Percentiles rank a stretch among this genome's conserved stretches.
phyloP scores from a whole-genome alignment of 2,888 invertebrate species.

The Chaetoderma sp. region DNA sequence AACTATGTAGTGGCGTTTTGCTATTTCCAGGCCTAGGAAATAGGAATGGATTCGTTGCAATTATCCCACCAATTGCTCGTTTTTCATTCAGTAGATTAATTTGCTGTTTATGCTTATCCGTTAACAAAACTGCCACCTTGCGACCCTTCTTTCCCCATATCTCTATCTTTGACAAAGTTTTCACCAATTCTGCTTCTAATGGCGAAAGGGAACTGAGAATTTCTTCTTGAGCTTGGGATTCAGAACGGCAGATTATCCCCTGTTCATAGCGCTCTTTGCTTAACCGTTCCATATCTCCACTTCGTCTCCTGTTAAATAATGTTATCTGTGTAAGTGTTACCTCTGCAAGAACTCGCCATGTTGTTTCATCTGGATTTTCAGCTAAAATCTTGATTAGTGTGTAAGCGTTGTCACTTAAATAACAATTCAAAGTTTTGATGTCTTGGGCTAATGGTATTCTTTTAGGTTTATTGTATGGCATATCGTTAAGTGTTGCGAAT shows the following conservation, averaged over 20 bases:
- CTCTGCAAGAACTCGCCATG: background rate
- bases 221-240: no score
- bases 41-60: background rate
- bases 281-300: background rate
- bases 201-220: background rate
- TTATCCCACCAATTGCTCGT: background rate
- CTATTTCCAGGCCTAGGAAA: background rate
- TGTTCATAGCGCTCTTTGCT: no score
- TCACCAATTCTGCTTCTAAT: slow-evolving; percentile 2
- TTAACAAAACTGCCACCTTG: slow-evolving; percentile 10
- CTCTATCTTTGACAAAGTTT: background rate
- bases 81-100: background rate
- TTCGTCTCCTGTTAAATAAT: background rate
- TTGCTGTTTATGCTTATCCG: background rate
- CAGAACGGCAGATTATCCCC: no score
- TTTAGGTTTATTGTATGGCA: background rate
- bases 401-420: background rate
- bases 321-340: background rate
- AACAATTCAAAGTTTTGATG: background rate
- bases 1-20: background rate
- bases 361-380: background rate
- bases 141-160: slow-evolving; percentile 9
- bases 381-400: background rate
- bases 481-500: background rate
- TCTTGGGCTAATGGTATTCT: background rate